Evolutionary conservation across 23 tunicate genomes (phyloP).

Genomic region (Trididemnum clinides): DNA sequence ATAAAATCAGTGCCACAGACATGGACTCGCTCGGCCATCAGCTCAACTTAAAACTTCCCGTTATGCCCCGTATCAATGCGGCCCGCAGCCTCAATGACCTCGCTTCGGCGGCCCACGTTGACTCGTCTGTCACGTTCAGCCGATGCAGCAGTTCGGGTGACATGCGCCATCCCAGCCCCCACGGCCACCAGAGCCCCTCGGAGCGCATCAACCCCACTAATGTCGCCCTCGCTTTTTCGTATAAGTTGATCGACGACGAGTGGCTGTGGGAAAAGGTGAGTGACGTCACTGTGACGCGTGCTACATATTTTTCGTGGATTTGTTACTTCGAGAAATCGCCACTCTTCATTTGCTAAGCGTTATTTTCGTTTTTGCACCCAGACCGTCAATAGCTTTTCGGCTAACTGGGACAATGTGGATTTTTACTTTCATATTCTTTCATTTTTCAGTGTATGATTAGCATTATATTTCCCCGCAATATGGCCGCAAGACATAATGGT

Average conservation of each 20-base stretch:
- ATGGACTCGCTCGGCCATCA: not conserved
- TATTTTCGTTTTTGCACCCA: not conserved
- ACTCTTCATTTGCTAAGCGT: too few relatives aligned
- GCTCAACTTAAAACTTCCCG: not conserved
- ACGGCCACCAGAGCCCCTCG: not conserved
- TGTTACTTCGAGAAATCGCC: too few relatives aligned
- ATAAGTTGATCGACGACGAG: constrained; percentile 83
- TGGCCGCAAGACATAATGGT: too few relatives aligned
- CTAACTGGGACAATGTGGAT: too few relatives aligned
- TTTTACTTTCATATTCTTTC: too few relatives aligned
- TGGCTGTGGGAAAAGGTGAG: constrained; percentile 93
- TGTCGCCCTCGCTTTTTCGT: constrained; percentile 66
- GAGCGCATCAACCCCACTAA: not conserved
- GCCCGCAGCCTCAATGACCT: constrained; percentile 48
- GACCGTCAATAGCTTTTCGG: too few relatives aligned
- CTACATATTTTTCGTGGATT: too few relatives aligned
- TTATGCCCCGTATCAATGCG: not conserved
- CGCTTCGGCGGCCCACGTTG: not conserved
- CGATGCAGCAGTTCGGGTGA: constrained; percentile 53
- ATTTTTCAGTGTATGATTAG: too few relatives aligned
- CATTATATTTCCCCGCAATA: too few relatives aligned
- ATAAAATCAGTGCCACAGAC: not conserved
- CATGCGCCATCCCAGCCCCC: constrained; percentile 27
- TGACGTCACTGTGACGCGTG: too few relatives aligned
- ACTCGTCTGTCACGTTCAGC: not conserved